phyloP scores from a whole-genome alignment of 1,140 invertebrate species.

The Carcinoscorpius rotundicauda region DNA sequence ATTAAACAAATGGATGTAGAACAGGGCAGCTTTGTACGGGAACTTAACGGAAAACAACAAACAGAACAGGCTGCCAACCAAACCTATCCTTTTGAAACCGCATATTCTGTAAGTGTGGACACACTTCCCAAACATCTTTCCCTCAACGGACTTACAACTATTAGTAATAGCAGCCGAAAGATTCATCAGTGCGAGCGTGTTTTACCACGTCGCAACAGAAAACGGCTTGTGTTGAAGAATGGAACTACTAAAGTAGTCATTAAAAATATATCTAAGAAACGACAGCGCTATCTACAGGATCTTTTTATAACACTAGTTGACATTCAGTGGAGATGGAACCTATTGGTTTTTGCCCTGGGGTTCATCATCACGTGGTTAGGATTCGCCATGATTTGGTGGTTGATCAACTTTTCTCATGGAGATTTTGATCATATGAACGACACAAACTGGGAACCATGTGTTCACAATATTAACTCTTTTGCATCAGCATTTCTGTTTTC shows the following conservation, averaged over 20 bases:
- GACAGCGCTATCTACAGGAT: constrained; percentile 59
- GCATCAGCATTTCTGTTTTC: constrained; percentile 82
- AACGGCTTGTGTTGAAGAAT: constrained; percentile 83
- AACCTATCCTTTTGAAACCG: too few relatives aligned
- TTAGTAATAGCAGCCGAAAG: too few relatives aligned
- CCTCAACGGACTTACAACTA: too few relatives aligned
- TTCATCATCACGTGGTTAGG: constrained; percentile 84
- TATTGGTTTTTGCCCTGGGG: constrained; percentile 75
- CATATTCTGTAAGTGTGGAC: too few relatives aligned
- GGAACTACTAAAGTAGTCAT: constrained; percentile 87
- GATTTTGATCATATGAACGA: constrained; percentile 66
- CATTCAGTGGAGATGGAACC: constrained; percentile 88
- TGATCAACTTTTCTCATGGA: constrained; percentile 82
- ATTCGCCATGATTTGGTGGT: constrained; percentile 87
- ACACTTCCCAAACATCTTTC: too few relatives aligned
- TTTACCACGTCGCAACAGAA: constrained; percentile 47
- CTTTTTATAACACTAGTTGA: constrained; percentile 39
- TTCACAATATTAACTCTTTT: constrained; percentile 65
- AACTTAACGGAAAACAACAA: too few relatives aligned
- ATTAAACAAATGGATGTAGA: too few relatives aligned
- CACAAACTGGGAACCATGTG: constrained; percentile 62
- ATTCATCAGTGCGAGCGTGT: too few relatives aligned
- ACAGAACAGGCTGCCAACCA: too few relatives aligned
- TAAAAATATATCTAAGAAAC: constrained; percentile 76
- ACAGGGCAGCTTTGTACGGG: too few relatives aligned